Conservation (phyloP, 2,888 invertebrate genomes). For the Melanotus villosus region DNA sequence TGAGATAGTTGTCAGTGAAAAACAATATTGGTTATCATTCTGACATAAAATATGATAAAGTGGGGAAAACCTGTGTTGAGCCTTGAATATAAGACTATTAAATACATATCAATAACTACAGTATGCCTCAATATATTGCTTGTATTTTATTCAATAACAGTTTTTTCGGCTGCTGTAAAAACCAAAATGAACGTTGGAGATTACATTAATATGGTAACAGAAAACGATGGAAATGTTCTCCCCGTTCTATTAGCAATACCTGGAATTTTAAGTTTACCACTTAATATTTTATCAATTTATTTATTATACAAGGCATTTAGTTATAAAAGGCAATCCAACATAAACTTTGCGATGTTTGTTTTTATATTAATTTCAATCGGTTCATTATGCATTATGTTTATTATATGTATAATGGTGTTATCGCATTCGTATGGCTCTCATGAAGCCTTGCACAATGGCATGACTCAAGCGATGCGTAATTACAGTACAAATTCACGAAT, state of each 20-base stretch:
- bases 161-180: constrained; percentile 57
- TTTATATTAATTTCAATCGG: constrained; percentile 45
- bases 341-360: constrained; percentile 57
- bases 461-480: constrained; percentile 73
- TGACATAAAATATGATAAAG: not conserved
- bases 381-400: constrained; percentile 29
- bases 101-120: constrained; percentile 50
- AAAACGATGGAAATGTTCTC: constrained; percentile 61
- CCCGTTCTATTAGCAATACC: constrained; percentile 54
- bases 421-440: constrained; percentile 58
- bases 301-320: constrained; percentile 57
- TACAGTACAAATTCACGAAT: constrained; percentile 71
- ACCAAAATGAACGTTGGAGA: constrained; percentile 60
- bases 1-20: too few species aligned
- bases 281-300: constrained; percentile 55
- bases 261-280: constrained; percentile 56
- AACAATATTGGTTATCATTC: not conserved
- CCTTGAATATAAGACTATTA: constrained; percentile 56
- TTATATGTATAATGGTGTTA: constrained; percentile 56
- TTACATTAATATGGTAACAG: constrained; percentile 64
- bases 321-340: constrained; percentile 47
- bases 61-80: constrained; percentile 57
- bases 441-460: constrained; percentile 67
- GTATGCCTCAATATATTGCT: constrained; percentile 45
- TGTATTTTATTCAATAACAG: constrained; percentile 56